Percentiles rank a stretch among this genome's conserved stretches.
Evolutionary conservation across 2,113 vertebrate genomes (phyloP).

Genomic region (Amia ocellicauda): DNA sequence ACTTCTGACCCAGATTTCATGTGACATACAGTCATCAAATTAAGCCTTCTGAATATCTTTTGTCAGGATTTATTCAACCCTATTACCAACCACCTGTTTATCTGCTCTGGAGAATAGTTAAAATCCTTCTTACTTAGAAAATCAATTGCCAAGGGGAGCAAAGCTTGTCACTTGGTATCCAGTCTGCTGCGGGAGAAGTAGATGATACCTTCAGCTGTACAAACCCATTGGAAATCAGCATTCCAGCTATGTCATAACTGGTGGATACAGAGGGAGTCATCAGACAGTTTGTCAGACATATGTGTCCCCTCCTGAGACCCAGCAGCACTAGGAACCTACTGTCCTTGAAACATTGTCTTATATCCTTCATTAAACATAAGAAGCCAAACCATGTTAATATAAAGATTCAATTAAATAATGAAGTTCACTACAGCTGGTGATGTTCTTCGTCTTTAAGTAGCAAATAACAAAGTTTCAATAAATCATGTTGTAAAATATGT

Average conservation of each 20-base stretch:
- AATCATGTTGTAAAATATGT: no score
- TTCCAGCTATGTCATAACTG: constrained; percentile 45
- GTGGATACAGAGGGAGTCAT: constrained; percentile 35
- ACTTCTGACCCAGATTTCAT: constrained; percentile 26
- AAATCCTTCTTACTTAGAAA: constrained; percentile 25
- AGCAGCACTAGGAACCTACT: constrained; percentile 14
- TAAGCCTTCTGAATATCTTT: constrained; percentile 24
- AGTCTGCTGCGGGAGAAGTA: constrained; percentile 30
- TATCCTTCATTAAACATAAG: constrained; percentile 40
- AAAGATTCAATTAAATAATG: constrained; percentile 30
- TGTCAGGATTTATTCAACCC: constrained; percentile 32
- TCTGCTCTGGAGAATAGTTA: constrained; percentile 27
- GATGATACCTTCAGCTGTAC: constrained; percentile 28
- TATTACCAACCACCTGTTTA: constrained; percentile 28
- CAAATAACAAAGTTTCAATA: no score
- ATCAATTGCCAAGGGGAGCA: constrained; percentile 26
- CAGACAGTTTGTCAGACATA: constrained; percentile 45
- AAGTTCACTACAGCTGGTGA: no score
- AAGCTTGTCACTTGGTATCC: constrained; percentile 43
- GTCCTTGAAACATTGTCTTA: constrained; percentile 24
- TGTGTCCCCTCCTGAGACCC: constrained; percentile 37
- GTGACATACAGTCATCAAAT: constrained; percentile 26
- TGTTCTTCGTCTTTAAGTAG: no score
- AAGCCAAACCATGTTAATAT: constrained; percentile 46
- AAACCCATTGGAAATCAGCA: constrained; percentile 39